Base-by-base conservation (phyloP, 2,113 vertebrate genomes). In the Kryptolebias marmoratus region DNA sequence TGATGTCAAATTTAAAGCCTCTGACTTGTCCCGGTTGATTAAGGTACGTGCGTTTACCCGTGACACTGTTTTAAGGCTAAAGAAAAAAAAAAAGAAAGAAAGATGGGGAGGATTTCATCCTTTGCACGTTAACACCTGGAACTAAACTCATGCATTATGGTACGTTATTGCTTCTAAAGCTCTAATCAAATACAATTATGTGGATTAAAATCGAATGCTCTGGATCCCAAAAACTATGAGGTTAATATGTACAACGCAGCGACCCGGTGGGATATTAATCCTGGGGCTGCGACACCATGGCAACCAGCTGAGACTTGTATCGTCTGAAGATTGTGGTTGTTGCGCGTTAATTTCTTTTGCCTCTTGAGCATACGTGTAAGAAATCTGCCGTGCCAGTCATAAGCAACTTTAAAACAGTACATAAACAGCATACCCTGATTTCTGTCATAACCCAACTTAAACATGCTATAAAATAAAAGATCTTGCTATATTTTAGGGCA, bases 141-240 rank as follows among this genome's bases (percentile, higher is more conserved):
- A 93, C 89, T 95, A 94, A 85, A 87, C 88, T 95, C 94, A 96
- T 95, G 94, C 95, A 96, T 93, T 94, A 96, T 90, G 80, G 74
- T 91, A 84, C 66, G 81, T 97, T 98, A 97, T 97, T 98, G 96
- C 96, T 97, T 94, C 94, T 95, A 96, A 96, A 95, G 86, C 90
- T 90, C 94, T 94, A 96, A 95, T 92, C 68, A 88, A 95, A 95
- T 94, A 95, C 91, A 94, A 86, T 94, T 90, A 87, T 95, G 96
- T 96, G 96, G 96, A 96, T 96, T 96, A 92, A 95, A 95, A 93
- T 90, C 93, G 93, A 94, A 94, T 83, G 92, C 94, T 94, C 95
- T 94, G 91, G 95, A 94, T 96, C 92, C 88, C 88, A 22, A 49
- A 67, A 93, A 94, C 91, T 90, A 89, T 95, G 96, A 96, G 94